phyloP scores from a whole-genome alignment of 2,113 vertebrate genomes.

The Sclerurus mexicanus region DNA sequence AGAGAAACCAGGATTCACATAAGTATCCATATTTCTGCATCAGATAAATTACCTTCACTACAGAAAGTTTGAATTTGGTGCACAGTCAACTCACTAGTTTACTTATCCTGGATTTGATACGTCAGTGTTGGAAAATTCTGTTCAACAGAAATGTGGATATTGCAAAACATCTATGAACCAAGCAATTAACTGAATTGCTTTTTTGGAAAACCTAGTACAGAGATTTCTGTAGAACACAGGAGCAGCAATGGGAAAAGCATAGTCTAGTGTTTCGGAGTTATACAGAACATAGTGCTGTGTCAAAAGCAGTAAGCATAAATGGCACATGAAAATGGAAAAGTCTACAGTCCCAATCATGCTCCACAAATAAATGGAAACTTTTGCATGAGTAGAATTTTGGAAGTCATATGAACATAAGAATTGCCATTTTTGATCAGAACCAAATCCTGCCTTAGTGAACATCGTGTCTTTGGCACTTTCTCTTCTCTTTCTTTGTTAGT shows the following conservation, averaged over 20 bases:
- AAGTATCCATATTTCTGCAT: neutral
- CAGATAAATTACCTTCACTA: neutral
- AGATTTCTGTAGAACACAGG: neutral
- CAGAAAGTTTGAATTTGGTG: neutral
- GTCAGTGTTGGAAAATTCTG: neutral
- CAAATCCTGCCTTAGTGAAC: neutral
- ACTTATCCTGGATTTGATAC: neutral
- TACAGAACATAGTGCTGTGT: neutral
- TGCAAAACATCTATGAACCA: neutral
- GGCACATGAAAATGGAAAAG: neutral
- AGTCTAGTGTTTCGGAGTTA: neutral
- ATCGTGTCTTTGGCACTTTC: neutral
- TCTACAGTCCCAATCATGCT: neutral
- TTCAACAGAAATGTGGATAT: neutral
- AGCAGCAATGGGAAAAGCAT: neutral
- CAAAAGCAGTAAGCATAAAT: neutral
- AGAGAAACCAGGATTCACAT: neutral
- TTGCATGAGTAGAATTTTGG: neutral
- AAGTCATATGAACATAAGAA: neutral
- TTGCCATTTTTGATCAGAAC: neutral
- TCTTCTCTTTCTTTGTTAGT: neutral
- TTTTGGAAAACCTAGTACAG: neutral
- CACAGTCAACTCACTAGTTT: neutral
- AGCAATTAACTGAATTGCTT: neutral
- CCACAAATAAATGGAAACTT: neutral